Conservation (phyloP, 2,888 invertebrate species). For the Gortyna flavago region DNA sequence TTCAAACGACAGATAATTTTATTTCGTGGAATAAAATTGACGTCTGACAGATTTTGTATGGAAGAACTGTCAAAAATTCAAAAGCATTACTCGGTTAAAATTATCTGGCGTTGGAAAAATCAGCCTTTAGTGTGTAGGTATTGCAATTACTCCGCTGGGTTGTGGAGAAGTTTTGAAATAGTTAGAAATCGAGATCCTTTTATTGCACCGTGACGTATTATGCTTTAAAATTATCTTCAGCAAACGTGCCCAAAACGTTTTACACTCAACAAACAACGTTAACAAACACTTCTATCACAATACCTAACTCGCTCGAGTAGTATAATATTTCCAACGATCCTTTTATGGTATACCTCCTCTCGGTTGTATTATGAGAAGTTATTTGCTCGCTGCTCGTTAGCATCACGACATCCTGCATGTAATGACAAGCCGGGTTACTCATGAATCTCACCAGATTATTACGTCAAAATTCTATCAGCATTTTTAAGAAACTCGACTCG, state of each 20-base stretch:
- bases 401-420: conserved; percentile 79
- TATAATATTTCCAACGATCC: conserved; percentile 55
- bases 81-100: no score
- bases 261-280: conserved; percentile 17
- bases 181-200: neutral
- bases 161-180: neutral
- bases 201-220: no score
- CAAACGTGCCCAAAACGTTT: neutral
- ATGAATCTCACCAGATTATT: conserved; percentile 73
- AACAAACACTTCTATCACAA: conserved; percentile 44
- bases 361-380: conserved; percentile 77
- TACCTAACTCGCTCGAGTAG: conserved; percentile 59
- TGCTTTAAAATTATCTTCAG: conserved; percentile 1
- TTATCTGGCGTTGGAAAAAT: no score
- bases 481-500: conserved; percentile 52
- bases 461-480: conserved; percentile 64
- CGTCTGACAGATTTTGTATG: no score
- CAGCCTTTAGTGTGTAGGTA: neutral
- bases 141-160: neutral
- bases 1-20: no score
- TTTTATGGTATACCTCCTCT: conserved; percentile 58
- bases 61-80: no score
- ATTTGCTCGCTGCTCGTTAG: conserved; percentile 85
- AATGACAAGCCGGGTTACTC: conserved; percentile 76
- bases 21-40: no score